These are phyloP conservation scores for Papilio xuthus DNA, from an alignment of 1,140 invertebrate species.

Conservation along the genomic window DNA sequence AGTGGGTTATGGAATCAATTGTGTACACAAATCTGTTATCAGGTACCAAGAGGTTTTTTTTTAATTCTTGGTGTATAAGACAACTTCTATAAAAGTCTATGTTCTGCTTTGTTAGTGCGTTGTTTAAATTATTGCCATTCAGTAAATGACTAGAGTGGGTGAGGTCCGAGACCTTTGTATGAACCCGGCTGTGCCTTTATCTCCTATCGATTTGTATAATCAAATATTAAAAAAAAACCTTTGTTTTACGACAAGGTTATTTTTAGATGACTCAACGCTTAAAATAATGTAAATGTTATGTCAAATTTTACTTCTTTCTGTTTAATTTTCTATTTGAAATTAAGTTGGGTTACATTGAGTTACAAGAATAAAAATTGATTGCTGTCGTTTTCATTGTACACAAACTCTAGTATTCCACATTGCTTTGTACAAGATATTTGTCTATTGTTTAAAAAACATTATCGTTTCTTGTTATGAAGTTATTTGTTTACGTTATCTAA, in stretches of 20 bases:
- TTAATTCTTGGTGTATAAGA: not conserved
- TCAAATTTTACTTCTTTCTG: too few relatives aligned
- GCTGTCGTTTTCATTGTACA: not conserved
- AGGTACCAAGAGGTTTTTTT: not conserved
- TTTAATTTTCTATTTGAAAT: too few relatives aligned
- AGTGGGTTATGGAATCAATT: not conserved
- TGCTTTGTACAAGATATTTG: not conserved
- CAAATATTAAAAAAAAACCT: too few relatives aligned
- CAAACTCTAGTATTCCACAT: not conserved
- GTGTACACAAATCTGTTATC: not conserved
- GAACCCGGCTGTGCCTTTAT: constrained; percentile 10
- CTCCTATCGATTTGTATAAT: not conserved
- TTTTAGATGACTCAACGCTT: too few relatives aligned
- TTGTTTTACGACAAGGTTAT: too few relatives aligned
- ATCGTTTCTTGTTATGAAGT: not conserved
- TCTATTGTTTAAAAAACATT: constrained; percentile 4
- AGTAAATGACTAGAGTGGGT: not conserved
- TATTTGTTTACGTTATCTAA: constrained; percentile 12
- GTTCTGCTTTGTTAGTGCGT: not conserved
- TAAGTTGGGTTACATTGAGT: too few relatives aligned
- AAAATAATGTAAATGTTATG: too few relatives aligned
- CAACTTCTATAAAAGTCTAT: not conserved
- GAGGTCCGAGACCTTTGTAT: constrained; percentile 1
- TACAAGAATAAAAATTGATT: too few relatives aligned
- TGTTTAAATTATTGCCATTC: not conserved